phyloP scores from a whole-genome alignment of 1,140 invertebrate genomes.

The Stegodyphus mimosarum region DNA sequence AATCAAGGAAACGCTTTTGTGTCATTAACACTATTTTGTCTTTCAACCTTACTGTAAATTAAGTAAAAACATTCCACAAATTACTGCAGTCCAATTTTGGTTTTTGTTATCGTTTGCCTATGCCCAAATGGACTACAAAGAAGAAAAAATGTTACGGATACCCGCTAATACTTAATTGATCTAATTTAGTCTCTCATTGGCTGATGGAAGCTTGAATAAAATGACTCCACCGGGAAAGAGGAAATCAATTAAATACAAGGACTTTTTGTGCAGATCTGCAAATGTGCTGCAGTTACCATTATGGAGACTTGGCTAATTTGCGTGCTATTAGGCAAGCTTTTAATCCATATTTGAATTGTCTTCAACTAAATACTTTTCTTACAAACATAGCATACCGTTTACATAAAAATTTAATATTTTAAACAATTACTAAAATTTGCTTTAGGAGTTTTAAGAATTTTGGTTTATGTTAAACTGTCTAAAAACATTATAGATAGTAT shows the following conservation, averaged over 20 bases:
- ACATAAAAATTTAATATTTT: too few relatives aligned
- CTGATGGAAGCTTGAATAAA: neutral
- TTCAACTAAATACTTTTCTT: too few relatives aligned
- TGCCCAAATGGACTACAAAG: neutral
- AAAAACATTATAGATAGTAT: too few relatives aligned
- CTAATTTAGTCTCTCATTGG: conserved; percentile 12
- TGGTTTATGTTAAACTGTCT: too few relatives aligned
- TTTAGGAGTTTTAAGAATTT: too few relatives aligned
- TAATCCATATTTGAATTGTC: too few relatives aligned
- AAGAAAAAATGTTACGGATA: neutral
- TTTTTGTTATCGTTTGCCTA: conserved; percentile 14
- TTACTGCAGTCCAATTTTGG: conserved; percentile 15
- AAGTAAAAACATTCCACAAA: conserved; percentile 33
- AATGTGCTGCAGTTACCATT: too few relatives aligned
- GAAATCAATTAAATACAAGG: neutral
- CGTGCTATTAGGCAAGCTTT: too few relatives aligned
- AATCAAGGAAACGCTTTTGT: conserved; percentile 13
- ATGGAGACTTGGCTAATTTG: too few relatives aligned
- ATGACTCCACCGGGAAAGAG: conserved; percentile 4
- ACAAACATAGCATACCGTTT: too few relatives aligned
- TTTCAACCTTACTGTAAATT: conserved; percentile 20
- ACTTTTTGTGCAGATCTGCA: too few relatives aligned
- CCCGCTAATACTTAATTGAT: conserved; percentile 14
- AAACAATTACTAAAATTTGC: too few relatives aligned
- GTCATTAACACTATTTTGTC: conserved; percentile 17